phyloP scores from a whole-genome alignment of 2,797 vertebrate species.

The Crocodylus rhombifer region DNA sequence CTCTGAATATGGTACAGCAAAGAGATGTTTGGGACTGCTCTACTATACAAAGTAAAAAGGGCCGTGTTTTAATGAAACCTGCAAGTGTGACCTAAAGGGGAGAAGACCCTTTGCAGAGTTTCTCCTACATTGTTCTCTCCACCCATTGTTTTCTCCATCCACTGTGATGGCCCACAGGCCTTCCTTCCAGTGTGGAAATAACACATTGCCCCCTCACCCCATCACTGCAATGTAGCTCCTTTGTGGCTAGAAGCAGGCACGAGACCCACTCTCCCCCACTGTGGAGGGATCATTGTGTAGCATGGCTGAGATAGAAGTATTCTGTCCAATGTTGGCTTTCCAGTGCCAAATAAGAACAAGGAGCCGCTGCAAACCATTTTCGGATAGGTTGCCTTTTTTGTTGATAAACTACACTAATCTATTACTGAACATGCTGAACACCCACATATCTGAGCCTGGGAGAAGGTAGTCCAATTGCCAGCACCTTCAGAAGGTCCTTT shows the following conservation, averaged over 20 bases:
- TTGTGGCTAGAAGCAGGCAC: not conserved
- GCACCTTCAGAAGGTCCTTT: not conserved
- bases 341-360: not conserved
- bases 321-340: not conserved
- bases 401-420: not conserved
- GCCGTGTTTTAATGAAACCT: not conserved
- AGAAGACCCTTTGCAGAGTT: not conserved
- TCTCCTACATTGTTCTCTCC: not conserved
- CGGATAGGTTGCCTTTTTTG: not conserved
- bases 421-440: not conserved
- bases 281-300: not conserved
- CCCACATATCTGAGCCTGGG: not conserved
- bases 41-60: not conserved
- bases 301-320: constrained; percentile 18
- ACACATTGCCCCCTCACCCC: no score
- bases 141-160: not conserved
- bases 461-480: not conserved
- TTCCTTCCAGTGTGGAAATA: no score
- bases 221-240: not conserved
- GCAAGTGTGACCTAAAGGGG: not conserved
- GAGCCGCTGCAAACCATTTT: fast-evolving
- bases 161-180: not conserved
- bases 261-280: not conserved
- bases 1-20: not conserved
- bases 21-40: not conserved